Evolutionary conservation across 2,113 vertebrate genomes (phyloP), one percentile per base, ranked within the genome.

Genomic region (Ploceus nigricollis): DNA sequence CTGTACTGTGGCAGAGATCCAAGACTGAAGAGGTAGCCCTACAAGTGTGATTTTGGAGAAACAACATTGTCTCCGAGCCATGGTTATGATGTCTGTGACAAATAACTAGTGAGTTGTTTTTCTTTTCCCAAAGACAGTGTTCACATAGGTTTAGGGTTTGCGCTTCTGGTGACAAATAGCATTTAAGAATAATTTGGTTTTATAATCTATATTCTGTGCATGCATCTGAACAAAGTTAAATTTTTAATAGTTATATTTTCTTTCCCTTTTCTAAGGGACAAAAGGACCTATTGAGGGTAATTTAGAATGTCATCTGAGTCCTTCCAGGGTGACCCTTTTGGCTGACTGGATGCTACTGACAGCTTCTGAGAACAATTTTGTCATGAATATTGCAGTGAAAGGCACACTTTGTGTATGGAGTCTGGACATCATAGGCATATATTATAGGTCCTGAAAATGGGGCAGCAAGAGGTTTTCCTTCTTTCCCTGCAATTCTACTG

Each of bases 331-430:
- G 28, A 51, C 13, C 2, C 10, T 64, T 76, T 23, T 15, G 12
- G 11, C 22, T 79, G 15, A 48, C 40, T 68, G 24, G 44, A 60
- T 60, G 18, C 17, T 54, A 40, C 8, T 37, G 24, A 18, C 35
- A 28, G 7, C 24, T 82, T 69, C 69, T 64, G 45, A 70, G 35
- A 53, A 70, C 7, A 76, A 16, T 72, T 63, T 60, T 73, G 18
- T 51, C 8, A 64, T 45, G 27, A 10, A 63, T 40, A 76, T 57
- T 40, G 15, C 23, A 54, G 21, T 81, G 39, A 78, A 40, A 54
- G 7, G 10, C 27, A 40, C 2, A 28, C 2, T 23, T 19, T 40
- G 2, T 42, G 16, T 42, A 35, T 27, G 24, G 10, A 6, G 2
- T 57, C 14, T 65, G 16, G 31, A 33, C 5, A 11, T 6, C 2